These are phyloP conservation scores for Eristalinus aeneus DNA, from an alignment of 2,888 invertebrate species.

Conservation along the genomic window DNA sequence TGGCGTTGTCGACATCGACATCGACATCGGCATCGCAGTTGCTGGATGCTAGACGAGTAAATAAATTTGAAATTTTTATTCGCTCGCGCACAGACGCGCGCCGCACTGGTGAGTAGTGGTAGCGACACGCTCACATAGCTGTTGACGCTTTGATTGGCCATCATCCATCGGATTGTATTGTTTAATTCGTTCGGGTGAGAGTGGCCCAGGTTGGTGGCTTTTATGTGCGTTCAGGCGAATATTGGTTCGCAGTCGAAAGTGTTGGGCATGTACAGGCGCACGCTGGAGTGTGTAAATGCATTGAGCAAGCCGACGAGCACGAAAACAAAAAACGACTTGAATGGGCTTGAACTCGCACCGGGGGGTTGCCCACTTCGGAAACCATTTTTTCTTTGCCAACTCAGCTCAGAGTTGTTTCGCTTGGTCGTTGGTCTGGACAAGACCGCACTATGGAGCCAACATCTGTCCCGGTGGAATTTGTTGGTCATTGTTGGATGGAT, in stretches of 20 bases:
- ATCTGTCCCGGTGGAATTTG: slow-evolving; percentile 43
- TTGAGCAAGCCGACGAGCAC: neutral
- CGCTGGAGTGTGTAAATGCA: neutral
- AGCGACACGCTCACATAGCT: slow-evolving; percentile 68
- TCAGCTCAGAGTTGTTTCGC: neutral
- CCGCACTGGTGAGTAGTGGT: slow-evolving; percentile 36
- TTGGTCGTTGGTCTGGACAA: neutral
- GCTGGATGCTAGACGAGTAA: slow-evolving; percentile 62
- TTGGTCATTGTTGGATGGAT: slow-evolving; percentile 39
- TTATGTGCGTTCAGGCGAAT: slow-evolving; percentile 60
- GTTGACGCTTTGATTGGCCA: slow-evolving; percentile 69
- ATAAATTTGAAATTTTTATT: slow-evolving; percentile 70
- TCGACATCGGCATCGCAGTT: neutral
- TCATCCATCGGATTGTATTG: slow-evolving; percentile 63
- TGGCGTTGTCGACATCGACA: slow-evolving; percentile 22
- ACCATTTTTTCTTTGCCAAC: slow-evolving; percentile 48
- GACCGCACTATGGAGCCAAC: slow-evolving; percentile 31
- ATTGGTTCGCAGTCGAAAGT: slow-evolving; percentile 61
- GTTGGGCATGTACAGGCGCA: slow-evolving; percentile 35
- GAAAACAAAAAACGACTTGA: slow-evolving; percentile 9
- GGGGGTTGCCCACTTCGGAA: slow-evolving; percentile 54
- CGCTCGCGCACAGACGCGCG: slow-evolving; percentile 63
- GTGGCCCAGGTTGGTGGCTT: slow-evolving; percentile 60
- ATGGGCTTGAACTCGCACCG: slow-evolving; percentile 42
- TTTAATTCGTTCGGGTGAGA: slow-evolving; percentile 63